phyloP scores from a whole-genome alignment of 2,113 vertebrate species.

The Lanius ludovicianus region DNA sequence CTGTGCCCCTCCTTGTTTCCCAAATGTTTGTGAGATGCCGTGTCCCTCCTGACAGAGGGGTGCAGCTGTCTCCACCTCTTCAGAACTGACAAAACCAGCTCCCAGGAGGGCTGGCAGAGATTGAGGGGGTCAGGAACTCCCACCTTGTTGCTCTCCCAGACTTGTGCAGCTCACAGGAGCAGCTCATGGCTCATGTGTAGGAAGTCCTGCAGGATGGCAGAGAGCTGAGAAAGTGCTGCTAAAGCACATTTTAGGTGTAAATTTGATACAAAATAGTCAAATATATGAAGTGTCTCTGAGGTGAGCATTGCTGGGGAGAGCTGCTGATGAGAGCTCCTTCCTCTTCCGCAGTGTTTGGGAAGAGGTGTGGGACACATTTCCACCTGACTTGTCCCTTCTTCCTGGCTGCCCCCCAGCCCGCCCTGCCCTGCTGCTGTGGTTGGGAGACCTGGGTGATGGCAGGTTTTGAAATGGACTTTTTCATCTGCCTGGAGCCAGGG shows the following conservation, averaged over 20 bases:
- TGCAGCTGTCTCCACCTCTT: not conserved
- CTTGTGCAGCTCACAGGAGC: not conserved
- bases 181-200: fast-evolving
- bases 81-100: not conserved
- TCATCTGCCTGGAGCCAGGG: not conserved
- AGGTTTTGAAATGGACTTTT: not conserved
- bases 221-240: not conserved
- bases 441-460: not conserved
- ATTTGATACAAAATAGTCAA: not conserved
- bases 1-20: not conserved
- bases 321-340: not conserved
- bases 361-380: not conserved
- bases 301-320: not conserved
- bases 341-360: not conserved
- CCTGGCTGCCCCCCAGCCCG: not conserved
- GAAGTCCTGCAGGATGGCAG: not conserved
- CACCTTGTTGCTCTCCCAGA: not conserved
- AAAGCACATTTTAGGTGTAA: not conserved
- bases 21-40: not conserved
- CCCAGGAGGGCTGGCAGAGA: not conserved
- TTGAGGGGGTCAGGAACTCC: not conserved
- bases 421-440: not conserved
- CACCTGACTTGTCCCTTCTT: not conserved
- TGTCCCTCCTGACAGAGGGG: not conserved
- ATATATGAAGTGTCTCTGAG: not conserved